Percentiles rank a stretch among this genome's conserved stretches.
Evolutionary conservation across 2,797 vertebrate genomes (phyloP).

Genomic region (Leptatherina wallacei): DNA sequence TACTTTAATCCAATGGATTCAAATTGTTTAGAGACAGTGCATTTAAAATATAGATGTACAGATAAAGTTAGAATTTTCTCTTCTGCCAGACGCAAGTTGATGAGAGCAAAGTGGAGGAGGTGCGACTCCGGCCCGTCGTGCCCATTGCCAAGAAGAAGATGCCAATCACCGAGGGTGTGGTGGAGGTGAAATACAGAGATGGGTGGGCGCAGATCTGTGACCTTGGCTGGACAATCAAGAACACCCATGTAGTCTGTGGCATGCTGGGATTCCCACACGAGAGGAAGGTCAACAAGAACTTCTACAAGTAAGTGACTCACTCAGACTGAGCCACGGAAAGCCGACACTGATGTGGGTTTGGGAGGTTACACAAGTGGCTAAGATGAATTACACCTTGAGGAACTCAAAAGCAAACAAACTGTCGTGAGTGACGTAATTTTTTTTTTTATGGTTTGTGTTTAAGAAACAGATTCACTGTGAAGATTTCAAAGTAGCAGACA

Average conservation of each 20-base stretch:
- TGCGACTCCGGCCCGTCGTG: conserved; percentile 88
- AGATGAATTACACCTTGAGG: background rate
- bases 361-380: background rate
- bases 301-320: conserved; percentile 90
- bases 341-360: background rate
- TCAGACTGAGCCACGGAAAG: background rate
- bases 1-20: background rate
- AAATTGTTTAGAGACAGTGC: background rate
- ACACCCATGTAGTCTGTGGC: conserved; percentile 92
- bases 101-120: conserved; percentile 90
- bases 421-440: background rate
- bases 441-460: background rate
- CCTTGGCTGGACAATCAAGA: conserved; percentile 88
- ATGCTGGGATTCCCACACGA: conserved; percentile 95
- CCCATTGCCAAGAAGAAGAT: conserved; percentile 76
- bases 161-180: conserved; percentile 90
- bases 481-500: too few species aligned
- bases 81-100: conserved; percentile 80
- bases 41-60: background rate
- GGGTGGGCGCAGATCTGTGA: conserved; percentile 94
- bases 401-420: background rate
- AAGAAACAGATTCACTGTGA: too few species aligned
- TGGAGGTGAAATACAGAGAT: conserved; percentile 89
- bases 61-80: background rate
- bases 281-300: conserved; percentile 92